Percentiles rank a stretch among this genome's conserved stretches.
Evolutionary conservation across 1,140 invertebrate genomes (phyloP).

Genomic region (Drosophila ananassae): DNA sequence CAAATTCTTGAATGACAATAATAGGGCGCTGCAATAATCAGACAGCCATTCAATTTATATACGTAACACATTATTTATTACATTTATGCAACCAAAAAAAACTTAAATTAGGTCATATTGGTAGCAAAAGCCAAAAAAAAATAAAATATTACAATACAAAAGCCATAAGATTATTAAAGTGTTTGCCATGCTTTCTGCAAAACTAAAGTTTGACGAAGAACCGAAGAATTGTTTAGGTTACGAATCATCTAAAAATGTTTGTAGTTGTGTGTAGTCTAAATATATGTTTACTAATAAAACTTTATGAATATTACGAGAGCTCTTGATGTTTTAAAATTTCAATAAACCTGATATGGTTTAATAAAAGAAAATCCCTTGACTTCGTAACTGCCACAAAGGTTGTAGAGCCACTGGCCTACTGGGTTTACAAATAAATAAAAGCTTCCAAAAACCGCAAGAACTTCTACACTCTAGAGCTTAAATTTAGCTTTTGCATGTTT

Average conservation of each 20-base stretch:
- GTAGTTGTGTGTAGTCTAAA: conserved; percentile 68
- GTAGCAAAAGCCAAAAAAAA: conserved; percentile 5
- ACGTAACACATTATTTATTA: conserved; percentile 42
- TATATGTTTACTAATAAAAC: conserved; percentile 70
- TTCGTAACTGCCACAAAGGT: background rate
- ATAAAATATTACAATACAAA: conserved; percentile 10
- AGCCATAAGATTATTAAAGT: conserved; percentile 8
- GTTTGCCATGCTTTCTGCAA: conserved; percentile 43
- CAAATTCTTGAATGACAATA: conserved; percentile 51
- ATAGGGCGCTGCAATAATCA: conserved; percentile 27
- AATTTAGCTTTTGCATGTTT: background rate
- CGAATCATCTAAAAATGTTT: conserved; percentile 54
- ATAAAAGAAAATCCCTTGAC: background rate
- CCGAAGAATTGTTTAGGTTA: conserved; percentile 36
- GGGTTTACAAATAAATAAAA: conserved; percentile 1
- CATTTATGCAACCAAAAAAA: conserved; percentile 24
- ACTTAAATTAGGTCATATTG: conserved; percentile 26
- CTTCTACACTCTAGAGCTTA: background rate
- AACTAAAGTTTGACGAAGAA: conserved; percentile 16
- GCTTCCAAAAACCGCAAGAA: background rate
- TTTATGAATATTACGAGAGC: conserved; percentile 61
- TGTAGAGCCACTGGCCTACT: background rate
- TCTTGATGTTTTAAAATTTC: background rate
- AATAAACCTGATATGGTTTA: background rate
- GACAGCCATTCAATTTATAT: conserved; percentile 52